phyloP scores from a whole-genome alignment of 2,888 invertebrate genomes.

The Cryptus viduatorius region DNA sequence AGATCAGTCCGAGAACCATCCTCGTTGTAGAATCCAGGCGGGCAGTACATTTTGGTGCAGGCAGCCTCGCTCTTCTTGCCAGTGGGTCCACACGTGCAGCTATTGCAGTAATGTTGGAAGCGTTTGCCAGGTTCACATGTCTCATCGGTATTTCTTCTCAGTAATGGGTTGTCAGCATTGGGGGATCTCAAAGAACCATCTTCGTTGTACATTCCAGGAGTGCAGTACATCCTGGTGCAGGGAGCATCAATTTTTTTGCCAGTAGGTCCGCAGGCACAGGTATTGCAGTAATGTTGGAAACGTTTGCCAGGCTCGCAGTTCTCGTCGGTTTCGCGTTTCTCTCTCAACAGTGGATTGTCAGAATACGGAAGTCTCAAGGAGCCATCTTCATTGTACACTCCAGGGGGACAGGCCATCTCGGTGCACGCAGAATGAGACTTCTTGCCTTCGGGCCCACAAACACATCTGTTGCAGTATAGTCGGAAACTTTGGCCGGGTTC shows the following conservation, averaged over 20 bases:
- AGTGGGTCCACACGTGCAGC: slow-evolving; percentile 87
- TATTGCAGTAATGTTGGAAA: slow-evolving; percentile 86
- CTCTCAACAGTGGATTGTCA: not conserved
- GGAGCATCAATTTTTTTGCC: slow-evolving; percentile 83
- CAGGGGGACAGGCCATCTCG: slow-evolving; percentile 78
- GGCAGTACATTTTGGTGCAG: slow-evolving; percentile 71
- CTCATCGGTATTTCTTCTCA: not conserved
- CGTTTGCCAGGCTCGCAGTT: slow-evolving; percentile 85
- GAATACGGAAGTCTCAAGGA: not conserved
- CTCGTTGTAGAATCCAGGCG: slow-evolving; percentile 64
- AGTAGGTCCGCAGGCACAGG: slow-evolving; percentile 86
- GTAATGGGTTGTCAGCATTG: not conserved
- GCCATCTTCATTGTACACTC: slow-evolving; percentile 67
- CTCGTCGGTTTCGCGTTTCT: not conserved
- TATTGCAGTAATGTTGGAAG: slow-evolving; percentile 86
- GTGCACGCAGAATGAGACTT: slow-evolving; percentile 61
- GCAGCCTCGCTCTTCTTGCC: not conserved
- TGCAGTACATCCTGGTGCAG: slow-evolving; percentile 83
- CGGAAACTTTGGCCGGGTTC: slow-evolving; percentile 59
- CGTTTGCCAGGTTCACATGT: slow-evolving; percentile 62
- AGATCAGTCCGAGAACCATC: slow-evolving; percentile 61
- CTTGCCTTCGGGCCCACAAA: slow-evolving; percentile 83
- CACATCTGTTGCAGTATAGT: slow-evolving; percentile 87
- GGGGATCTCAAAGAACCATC: not conserved
- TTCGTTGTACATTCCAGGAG: not conserved